Base-by-base conservation (phyloP, 2,113 vertebrate genomes). In the Chaetops frenatus region DNA sequence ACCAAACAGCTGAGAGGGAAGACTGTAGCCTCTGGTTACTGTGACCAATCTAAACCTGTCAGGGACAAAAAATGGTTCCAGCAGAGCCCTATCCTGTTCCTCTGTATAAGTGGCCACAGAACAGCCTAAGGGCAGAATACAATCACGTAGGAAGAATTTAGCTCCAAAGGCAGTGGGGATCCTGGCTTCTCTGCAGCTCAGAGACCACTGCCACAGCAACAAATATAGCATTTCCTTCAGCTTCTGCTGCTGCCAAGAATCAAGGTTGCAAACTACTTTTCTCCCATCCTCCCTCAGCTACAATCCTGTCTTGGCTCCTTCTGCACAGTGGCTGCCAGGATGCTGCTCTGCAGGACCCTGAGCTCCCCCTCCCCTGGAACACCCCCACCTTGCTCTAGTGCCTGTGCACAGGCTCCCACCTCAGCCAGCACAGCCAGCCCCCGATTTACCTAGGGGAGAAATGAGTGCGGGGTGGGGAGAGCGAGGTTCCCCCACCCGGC, bases 401-500 rank as follows among this genome's bases (percentile, higher is more conserved):
- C 40, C 29, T 48, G 9, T 12, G 8, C 5, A 1, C 1, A 10
- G 38, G 8, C 10, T 93, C 81, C 51, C 29, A n/a, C 15, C 6
- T 0, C 2, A n/a, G 20, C 9, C 61, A 42, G 20, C 51, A 40
- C 29, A 45, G 9, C 8, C 35, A 27, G 45, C 8, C 29, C 21
- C 11, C 23, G 1, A 48, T 33, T 53, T 20, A 56, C 10, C 22
- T 7, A 2, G 13, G 6, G 14, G 11, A 5, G 3, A 29, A 72
- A 45, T 2, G 14, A 57, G 21, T 3, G 16, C 0, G 0, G 19
- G 29, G 36, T 5, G 19, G 29, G 36, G 6, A 80, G 12, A 0
- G 0, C 4, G 8, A 60, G 29, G 22, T 14, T 66, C 38, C 61
- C 29, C 38, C 25, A 14, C 4, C 11, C 1, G 0, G 31, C 27